phyloP scores from a whole-genome alignment of 2,888 invertebrate genomes.

The Zygaena filipendulae region DNA sequence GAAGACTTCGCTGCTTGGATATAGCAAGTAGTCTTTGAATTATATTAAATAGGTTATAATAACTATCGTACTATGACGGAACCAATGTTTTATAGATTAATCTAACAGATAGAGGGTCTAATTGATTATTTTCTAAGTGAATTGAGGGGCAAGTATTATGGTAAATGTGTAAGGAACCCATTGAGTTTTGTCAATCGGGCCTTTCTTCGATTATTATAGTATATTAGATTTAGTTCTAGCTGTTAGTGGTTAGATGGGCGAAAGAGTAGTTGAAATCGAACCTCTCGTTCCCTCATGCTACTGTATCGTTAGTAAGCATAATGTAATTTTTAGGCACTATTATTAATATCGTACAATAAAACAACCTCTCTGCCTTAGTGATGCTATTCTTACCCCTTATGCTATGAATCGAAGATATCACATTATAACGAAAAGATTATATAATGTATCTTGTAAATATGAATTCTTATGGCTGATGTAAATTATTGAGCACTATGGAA shows the following conservation, averaged over 20 bases:
- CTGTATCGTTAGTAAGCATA: slow-evolving; percentile 32
- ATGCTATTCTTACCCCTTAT: slow-evolving; percentile 56
- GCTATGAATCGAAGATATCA: slow-evolving; percentile 46
- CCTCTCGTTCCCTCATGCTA: slow-evolving; percentile 27
- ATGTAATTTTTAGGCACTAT: slow-evolving; percentile 41
- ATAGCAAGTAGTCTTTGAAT: too few species aligned
- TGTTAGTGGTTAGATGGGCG: slow-evolving; percentile 24
- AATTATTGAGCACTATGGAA: slow-evolving; percentile 59
- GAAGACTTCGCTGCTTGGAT: too few species aligned
- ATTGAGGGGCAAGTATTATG: slow-evolving; percentile 28
- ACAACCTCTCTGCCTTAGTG: slow-evolving; percentile 65
- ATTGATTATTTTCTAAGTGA: slow-evolving; percentile 38
- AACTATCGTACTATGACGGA: slow-evolving; percentile 34
- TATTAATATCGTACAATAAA: slow-evolving; percentile 58
- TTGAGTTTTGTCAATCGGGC: slow-evolving; percentile 34
- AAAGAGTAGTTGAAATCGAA: slow-evolving; percentile 23
- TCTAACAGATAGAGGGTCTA: slow-evolving; percentile 36
- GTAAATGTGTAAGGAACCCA: slow-evolving; percentile 29
- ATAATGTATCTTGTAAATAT: slow-evolving; percentile 56
- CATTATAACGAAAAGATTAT: slow-evolving; percentile 42
- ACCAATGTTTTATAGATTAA: slow-evolving; percentile 55
- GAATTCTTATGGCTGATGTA: slow-evolving; percentile 53
- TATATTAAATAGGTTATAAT: slow-evolving; percentile 29
- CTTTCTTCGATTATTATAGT: slow-evolving; percentile 33
- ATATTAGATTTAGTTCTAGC: too few species aligned